Base-by-base conservation (phyloP, 2,888 invertebrate species). In the Brachyptera risi region DNA sequence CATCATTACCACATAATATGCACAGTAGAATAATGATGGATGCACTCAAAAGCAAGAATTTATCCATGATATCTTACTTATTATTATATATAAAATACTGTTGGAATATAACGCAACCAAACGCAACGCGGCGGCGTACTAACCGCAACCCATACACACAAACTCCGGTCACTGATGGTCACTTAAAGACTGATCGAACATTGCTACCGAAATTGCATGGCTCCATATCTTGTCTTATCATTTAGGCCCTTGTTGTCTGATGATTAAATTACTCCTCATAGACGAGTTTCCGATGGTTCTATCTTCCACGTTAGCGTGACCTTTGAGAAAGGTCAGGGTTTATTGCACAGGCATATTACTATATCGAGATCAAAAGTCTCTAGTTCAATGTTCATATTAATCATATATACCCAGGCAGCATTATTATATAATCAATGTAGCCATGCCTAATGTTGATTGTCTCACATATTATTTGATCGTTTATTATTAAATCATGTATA, bases 261-360 rank as follows among this genome's bases (percentile, higher is more conserved):
- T 49, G 23, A 15, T 9, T 51, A 51, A n/a, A n/a, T 51, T 51
- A 31, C 50, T 51, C 19, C 24, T 15, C 31, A 27, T 26, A 51
- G 27, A 27, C 24, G 31, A 17, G 24, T n/a, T 27, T 27, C 15
- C n/a, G n/a, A n/a, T 17, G 50, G 19, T 26, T 27, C 31, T 51
- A 51, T 31, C 13, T 13, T 31, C 50, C 9, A 51, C 27, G 17
- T 51, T 17, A 15, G 2, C 27, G 17, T 51, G 27, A 51, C 50
- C 50, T 51, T 51, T 51, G 50, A 27, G 50, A 51, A 27, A 51
- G 50, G 27, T 51, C 50, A 51, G 50, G 50, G 50, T 27, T 51
- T 13, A 4, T 17, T 7, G 27, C 1, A 26, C 26, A 13, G 23
- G 49, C 3, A 23, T 23, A 21, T 49, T n/a, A 27, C 15, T 11